Evolutionary conservation across 2,113 vertebrate species (phyloP), one percentile per base, ranked within the genome.

Genomic region (Podarcis muralis): DNA sequence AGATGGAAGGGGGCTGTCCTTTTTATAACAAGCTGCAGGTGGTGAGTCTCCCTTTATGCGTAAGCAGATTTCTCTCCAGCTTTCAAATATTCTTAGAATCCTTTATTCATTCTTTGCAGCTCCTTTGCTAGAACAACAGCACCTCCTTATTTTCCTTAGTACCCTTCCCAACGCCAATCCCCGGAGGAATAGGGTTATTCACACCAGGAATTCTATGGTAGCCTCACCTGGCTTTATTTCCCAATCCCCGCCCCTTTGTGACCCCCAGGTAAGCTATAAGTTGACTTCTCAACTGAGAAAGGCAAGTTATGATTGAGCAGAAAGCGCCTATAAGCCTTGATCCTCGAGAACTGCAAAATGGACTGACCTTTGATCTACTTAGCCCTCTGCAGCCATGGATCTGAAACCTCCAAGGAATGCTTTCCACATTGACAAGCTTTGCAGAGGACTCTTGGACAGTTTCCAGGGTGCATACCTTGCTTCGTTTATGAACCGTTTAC

Each of bases 11-110:
- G n/a, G 68, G 81, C 75, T 32, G 1, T 84, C 0, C 0, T 90
- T 71, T 91, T 88, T n/a, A 22, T 79, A 40, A 77, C 68, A 69
- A 0, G 0, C 66, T 87, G 4, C 86, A 94, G 85, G 69, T 89
- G 89, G 83, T 3, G 0, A 59, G 40, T 83, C 81, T 87, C 89
- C 83, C 59, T 79, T 77, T 68, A 66, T 25, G 62, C 40, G 1
- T 93, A 90, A 93, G 87, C 74, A 92, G 92, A 91, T 94, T 92
- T 94, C 72, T 85, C 69, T 62, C 62, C 32, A 25, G 30, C 1
- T 81, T 90, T 53, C 16, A 86, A 30, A 43, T 27, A n/a, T 71
- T 81, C 66, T 74, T 93, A 75, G 76, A 85, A 57, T 93, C 83
- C 75, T 65, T 84, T 68, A 4, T 30, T 84, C 43, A 1, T 35